Conservation (phyloP, 2,888 invertebrate genomes). For the Lymantria monacha region DNA sequence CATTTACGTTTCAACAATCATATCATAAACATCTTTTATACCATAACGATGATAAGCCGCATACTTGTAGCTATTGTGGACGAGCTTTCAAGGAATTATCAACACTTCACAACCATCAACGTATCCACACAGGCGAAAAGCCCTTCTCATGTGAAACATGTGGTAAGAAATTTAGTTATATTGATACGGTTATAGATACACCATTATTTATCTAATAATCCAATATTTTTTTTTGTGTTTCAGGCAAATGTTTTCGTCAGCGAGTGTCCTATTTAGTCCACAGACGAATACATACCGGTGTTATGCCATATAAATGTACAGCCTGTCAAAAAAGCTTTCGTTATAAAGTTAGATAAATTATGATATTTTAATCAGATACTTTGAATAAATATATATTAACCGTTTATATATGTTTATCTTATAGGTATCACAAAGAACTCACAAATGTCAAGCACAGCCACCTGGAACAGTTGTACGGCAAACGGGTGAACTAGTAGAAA, state of each 20-base stretch:
- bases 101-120: slow-evolving; percentile 92
- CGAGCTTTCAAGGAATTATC: slow-evolving; percentile 93
- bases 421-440: slow-evolving; percentile 90
- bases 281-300: slow-evolving; percentile 91
- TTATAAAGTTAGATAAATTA: slow-evolving; percentile 84
- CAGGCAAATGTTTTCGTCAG: slow-evolving; percentile 93
- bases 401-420: slow-evolving; percentile 1
- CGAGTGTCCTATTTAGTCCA: slow-evolving; percentile 93
- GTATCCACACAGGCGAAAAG: slow-evolving; percentile 93
- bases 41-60: slow-evolving; percentile 93
- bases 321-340: slow-evolving; percentile 91
- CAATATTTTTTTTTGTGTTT: slow-evolving; percentile 26
- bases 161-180: slow-evolving; percentile 76
- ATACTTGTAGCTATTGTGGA: slow-evolving; percentile 88
- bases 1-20: slow-evolving; percentile 94
- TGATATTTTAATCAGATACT: neutral
- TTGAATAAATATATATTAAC: neutral
- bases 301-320: slow-evolving; percentile 92
- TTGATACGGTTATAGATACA: neutral
- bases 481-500: slow-evolving; percentile 73
- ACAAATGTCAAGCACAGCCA: slow-evolving; percentile 87
- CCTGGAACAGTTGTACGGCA: slow-evolving; percentile 81
- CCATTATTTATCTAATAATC: neutral
- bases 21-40: slow-evolving; percentile 94
- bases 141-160: slow-evolving; percentile 94